phyloP scores from a whole-genome alignment of 2,113 vertebrate species.

The Hemichromis elongatus region DNA sequence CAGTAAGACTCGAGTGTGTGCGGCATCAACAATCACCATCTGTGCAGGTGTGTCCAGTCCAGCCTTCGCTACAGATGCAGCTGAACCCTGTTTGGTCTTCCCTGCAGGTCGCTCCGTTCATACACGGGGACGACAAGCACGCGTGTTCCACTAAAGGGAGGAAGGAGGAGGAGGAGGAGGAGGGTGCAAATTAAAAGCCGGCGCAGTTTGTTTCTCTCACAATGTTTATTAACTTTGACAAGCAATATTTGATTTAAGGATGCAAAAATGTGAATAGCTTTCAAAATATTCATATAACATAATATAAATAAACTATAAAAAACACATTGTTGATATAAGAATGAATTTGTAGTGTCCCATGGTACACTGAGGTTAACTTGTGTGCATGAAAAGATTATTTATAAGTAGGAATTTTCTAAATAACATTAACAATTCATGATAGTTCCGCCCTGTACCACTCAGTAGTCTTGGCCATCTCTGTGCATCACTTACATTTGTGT shows the following conservation, averaged over 20 bases:
- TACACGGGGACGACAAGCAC: slow-evolving; percentile 75
- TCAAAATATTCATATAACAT: not conserved
- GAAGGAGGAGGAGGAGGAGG: not conserved
- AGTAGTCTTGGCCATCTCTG: not conserved
- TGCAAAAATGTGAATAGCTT: not conserved
- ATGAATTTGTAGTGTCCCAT: not conserved
- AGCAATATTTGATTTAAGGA: not conserved
- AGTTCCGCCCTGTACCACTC: not conserved
- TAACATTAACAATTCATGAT: not conserved
- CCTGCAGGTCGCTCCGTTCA: slow-evolving; percentile 69
- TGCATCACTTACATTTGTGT: not conserved
- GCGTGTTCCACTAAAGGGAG: slow-evolving; percentile 74
- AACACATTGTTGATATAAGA: not conserved
- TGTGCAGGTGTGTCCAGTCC: slow-evolving; percentile 73
- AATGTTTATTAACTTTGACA: not conserved
- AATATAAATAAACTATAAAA: not conserved
- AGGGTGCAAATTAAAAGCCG: not conserved
- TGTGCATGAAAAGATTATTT: not conserved
- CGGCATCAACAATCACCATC: slow-evolving; percentile 58
- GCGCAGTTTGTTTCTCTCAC: not conserved
- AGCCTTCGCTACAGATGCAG: slow-evolving; percentile 69
- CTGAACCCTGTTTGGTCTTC: slow-evolving; percentile 71
- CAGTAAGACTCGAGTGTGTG: not conserved
- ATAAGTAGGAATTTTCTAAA: not conserved
- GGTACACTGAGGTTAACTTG: not conserved